Conservation (phyloP, 2,888 invertebrate species). For the Sarcophaga subvicina region DNA sequence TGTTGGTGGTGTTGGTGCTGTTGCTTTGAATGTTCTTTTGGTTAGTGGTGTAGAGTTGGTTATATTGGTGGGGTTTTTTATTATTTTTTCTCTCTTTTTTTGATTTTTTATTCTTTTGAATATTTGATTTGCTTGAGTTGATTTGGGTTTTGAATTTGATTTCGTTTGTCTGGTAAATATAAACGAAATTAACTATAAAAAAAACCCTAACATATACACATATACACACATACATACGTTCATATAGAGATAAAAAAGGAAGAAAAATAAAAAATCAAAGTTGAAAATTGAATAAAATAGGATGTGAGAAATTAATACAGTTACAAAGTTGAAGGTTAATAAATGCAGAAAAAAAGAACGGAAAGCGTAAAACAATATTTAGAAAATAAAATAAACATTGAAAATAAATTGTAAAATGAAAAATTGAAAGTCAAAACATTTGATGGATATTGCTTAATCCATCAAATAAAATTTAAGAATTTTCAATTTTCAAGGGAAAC, state of each 20-base stretch:
- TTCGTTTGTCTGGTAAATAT: neutral
- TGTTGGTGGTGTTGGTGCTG: neutral
- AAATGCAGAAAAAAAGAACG: neutral
- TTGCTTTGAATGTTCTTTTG: neutral
- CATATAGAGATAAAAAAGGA: neutral
- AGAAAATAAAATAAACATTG: neutral
- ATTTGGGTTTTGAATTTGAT: neutral
- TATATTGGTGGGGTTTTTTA: neutral
- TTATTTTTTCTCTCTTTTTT: neutral
- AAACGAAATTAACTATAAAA: too few relatives aligned
- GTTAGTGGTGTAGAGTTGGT: constrained; percentile 6
- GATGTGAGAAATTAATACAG: neutral
- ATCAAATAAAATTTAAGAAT: too few relatives aligned
- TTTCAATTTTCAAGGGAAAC: too few relatives aligned
- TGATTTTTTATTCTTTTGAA: neutral
- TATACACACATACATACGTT: neutral
- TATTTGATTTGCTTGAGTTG: constrained; percentile 22
- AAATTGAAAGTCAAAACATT: neutral
- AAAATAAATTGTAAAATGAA: neutral
- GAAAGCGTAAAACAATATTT: neutral
- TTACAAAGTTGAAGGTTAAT: neutral
- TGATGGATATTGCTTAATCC: too few relatives aligned
- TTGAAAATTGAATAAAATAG: neutral
- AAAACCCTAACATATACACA: neutral
- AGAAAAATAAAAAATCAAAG: neutral